Percentiles rank a stretch among this genome's conserved stretches.
These are phyloP conservation scores for Montifringilla adamsi DNA, from an alignment of 2,113 vertebrate species.

Conservation along the genomic window DNA sequence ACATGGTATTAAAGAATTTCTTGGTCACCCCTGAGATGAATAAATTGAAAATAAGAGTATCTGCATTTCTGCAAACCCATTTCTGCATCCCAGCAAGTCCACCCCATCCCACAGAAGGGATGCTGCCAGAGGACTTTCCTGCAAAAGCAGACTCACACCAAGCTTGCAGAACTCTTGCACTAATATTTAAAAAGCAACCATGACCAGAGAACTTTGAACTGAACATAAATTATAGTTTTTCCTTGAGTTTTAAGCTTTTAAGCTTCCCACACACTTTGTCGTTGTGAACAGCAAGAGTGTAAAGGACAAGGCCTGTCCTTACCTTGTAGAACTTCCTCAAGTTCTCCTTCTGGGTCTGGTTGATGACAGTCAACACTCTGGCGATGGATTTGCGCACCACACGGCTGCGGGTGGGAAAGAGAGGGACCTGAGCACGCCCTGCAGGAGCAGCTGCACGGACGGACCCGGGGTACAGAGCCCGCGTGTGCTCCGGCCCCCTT, in stretches of 20 bases:
- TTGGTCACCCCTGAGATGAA: fast-evolving
- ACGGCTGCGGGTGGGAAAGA: slow-evolving; percentile 71
- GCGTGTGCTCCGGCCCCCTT: fast-evolving
- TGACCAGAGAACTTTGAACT: fast-evolving
- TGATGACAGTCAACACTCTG: slow-evolving; percentile 95
- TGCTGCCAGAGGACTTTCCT: neutral
- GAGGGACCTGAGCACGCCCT: fast-evolving
- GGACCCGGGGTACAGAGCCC: fast-evolving
- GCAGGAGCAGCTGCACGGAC: fast-evolving
- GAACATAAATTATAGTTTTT: fast-evolving
- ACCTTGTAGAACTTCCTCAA: slow-evolving; percentile 98
- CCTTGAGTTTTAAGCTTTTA: fast-evolving
- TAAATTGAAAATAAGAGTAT: neutral
- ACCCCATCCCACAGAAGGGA: neutral
- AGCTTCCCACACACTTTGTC: fast-evolving
- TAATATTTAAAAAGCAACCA: neutral
- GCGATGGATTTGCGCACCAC: slow-evolving; percentile 98
- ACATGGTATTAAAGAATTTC: neutral
- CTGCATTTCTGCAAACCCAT: neutral
- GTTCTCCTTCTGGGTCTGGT: slow-evolving; percentile 99
- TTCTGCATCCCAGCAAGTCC: neutral
- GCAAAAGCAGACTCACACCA: slow-evolving; percentile 27
- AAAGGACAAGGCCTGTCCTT: neutral
- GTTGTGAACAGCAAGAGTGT: fast-evolving
- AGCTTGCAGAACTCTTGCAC: neutral